phyloP scores from a whole-genome alignment of 2,113 vertebrate genomes.

The Podiceps cristatus region DNA sequence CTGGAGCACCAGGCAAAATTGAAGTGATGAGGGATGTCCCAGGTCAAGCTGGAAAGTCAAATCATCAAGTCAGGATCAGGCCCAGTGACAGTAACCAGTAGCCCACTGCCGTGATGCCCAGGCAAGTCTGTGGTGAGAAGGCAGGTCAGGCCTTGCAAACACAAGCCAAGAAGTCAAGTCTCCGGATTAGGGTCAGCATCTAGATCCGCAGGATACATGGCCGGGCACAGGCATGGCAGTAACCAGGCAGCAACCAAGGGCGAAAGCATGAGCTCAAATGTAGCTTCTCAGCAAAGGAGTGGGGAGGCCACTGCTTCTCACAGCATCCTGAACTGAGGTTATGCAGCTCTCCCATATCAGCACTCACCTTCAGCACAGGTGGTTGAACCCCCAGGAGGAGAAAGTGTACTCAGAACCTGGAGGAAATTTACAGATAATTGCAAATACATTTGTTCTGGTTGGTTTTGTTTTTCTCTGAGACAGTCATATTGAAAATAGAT shows the following conservation, averaged over 20 bases:
- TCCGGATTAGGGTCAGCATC: background rate
- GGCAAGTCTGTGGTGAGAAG: background rate
- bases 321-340: background rate
- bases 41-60: background rate
- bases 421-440: background rate
- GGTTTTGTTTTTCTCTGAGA: background rate
- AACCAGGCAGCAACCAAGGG: background rate
- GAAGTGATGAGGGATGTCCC: background rate
- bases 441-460: background rate
- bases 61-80: background rate
- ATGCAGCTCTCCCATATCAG: background rate
- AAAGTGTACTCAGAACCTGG: background rate
- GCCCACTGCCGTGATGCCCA: background rate
- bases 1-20: background rate
- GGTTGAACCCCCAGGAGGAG: background rate
- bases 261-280: background rate
- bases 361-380: background rate
- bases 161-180: background rate
- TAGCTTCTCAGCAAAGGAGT: background rate
- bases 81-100: background rate
- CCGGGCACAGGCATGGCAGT: background rate
- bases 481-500: slow-evolving; percentile 1
- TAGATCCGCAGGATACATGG: background rate
- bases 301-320: background rate
- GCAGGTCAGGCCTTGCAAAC: background rate